Conservation (phyloP, 2,797 vertebrate species). For the Thamnophis elegans region DNA sequence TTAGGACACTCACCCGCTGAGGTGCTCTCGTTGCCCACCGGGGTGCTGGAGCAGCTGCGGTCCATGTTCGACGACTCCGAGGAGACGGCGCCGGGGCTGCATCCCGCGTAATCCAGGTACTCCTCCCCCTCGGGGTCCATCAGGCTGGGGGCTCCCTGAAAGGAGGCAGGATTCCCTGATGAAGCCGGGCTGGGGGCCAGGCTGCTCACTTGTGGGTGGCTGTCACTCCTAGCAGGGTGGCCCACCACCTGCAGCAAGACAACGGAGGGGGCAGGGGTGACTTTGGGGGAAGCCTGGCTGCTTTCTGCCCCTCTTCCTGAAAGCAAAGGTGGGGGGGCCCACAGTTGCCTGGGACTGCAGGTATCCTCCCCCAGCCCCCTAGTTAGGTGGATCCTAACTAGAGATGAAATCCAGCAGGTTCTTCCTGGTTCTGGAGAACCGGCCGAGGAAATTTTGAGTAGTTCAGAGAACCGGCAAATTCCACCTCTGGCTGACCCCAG, state of each 20-base stretch:
- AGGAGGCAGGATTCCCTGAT: constrained; percentile 67
- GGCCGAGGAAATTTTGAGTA: too few relatives aligned
- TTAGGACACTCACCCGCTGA: constrained; percentile 84
- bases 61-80: constrained; percentile 97
- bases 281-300: constrained; percentile 26
- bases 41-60: constrained; percentile 97
- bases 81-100: constrained; percentile 90
- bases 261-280: neutral
- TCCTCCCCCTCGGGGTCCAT: constrained; percentile 90
- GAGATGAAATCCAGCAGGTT: too few relatives aligned
- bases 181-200: constrained; percentile 72
- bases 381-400: neutral
- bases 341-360: neutral
- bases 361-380: neutral
- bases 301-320: neutral
- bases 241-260: constrained; percentile 72
- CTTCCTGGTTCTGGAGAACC: too few relatives aligned
- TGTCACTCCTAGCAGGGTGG: constrained; percentile 73
- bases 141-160: constrained; percentile 73
- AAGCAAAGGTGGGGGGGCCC: constrained; percentile 44
- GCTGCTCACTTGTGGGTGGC: constrained; percentile 72
- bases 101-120: constrained; percentile 91
- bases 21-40: constrained; percentile 91
- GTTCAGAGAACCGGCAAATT: too few relatives aligned
- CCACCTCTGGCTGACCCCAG: too few relatives aligned